Evolutionary conservation across 2,888 invertebrate genomes (phyloP).

Genomic region (Chymomyza caudatula): DNA sequence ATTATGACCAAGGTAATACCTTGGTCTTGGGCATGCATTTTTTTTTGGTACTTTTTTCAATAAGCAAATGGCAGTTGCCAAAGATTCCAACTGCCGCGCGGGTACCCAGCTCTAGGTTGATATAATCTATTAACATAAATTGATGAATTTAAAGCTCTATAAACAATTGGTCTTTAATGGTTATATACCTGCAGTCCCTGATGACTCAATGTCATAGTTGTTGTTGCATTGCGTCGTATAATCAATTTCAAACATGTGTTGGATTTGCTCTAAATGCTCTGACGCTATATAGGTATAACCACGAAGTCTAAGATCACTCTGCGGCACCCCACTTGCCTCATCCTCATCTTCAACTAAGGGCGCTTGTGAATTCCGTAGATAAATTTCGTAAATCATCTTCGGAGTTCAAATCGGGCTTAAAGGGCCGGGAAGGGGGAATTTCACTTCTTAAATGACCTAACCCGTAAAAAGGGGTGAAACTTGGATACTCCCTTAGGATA

Average conservation of each 20-base stretch:
- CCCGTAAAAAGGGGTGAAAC: no score
- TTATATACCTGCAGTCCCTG: slow-evolving; percentile 57
- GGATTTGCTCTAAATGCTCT: slow-evolving; percentile 65
- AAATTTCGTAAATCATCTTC: slow-evolving; percentile 97
- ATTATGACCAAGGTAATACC: slow-evolving; percentile 67
- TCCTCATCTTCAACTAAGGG: no score
- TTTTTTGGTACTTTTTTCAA: slow-evolving; percentile 49
- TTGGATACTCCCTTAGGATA: no score
- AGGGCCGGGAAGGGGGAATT: no score
- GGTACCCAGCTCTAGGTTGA: slow-evolving; percentile 60
- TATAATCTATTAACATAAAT: slow-evolving; percentile 50
- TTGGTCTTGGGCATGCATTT: slow-evolving; percentile 64
- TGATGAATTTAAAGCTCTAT: neutral
- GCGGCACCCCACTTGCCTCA: slow-evolving; percentile 93
- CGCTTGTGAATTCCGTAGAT: slow-evolving; percentile 95
- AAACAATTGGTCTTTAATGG: neutral
- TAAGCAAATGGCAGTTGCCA: slow-evolving; percentile 64
- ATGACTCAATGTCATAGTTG: slow-evolving; percentile 64
- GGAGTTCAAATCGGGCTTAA: slow-evolving; percentile 90
- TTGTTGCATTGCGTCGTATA: no score
- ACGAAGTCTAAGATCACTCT: slow-evolving; percentile 90
- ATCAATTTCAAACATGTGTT: no score
- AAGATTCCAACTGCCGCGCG: slow-evolving; percentile 67
- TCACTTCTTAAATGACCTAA: no score
- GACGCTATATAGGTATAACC: slow-evolving; percentile 97